Base-by-base conservation (phyloP, 2,797 vertebrate genomes). In the Cichlasoma orientale region DNA sequence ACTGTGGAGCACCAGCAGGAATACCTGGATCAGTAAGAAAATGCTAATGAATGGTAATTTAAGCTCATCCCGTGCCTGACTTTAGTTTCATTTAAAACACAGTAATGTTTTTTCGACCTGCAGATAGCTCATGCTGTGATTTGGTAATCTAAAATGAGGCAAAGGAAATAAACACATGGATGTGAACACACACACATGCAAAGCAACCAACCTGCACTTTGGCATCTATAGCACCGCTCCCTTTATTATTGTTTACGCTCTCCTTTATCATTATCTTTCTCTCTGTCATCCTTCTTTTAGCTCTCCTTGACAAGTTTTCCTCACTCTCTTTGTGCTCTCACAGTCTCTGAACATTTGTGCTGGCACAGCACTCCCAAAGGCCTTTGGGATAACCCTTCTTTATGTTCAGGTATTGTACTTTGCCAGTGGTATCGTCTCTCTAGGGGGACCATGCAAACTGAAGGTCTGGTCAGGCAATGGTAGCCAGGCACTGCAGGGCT, bases 21-120 rank as follows among this genome's bases (percentile, higher is more conserved):
- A 74, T 77, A 86, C 72, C 71, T 78, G 72, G 44, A 57, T 68
- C 75, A 53, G 72, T 70, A 16, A 73, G 71, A 31, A 61, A 74
- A 91, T 88, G 88, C 16, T 86, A 89, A 91, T 90, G 53, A 82
- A 89, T 91, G 84, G 14, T 87, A 88, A 93, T 89, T 81, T 44
- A 50, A 83, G 72, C 70, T 81, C 59, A 78, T 77, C 63, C 38
- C n/a, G n/a, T n/a, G n/a, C 41, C 54, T 82, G 63, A 78, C 68
- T 82, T 83, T 59, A 78, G 71, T 78, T 87, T 78, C 54, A 86
- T 92, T 92, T 86, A 90, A 85, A 90, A 54, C 73, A 72, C 58
- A 68, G 25, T 70, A 61, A 86, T 86, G 76, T 81, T 76, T 79
- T 79, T 76, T 38, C 83, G 87, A 88, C 90, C 90, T 63, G 83